Percentiles rank a stretch among this genome's conserved stretches.
Evolutionary conservation across 2,113 vertebrate genomes (phyloP).

Genomic region (Maccullochella peelii): DNA sequence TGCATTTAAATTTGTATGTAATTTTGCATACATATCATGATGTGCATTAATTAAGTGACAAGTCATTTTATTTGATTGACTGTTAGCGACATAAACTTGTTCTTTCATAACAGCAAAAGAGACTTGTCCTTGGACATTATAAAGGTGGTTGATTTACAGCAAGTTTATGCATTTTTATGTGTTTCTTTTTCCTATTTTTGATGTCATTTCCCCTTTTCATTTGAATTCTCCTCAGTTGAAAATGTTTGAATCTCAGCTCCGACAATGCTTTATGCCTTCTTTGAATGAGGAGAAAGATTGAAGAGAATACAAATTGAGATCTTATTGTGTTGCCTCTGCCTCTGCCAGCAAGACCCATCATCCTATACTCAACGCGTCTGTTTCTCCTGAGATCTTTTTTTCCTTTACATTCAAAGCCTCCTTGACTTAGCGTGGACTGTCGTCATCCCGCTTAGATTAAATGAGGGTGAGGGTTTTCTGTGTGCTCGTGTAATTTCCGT

Average conservation of each 20-base stretch:
- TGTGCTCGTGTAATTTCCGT: constrained; percentile 38
- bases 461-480: constrained; percentile 19
- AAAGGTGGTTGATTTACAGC: background rate
- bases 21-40: background rate
- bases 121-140: background rate
- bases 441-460: constrained; percentile 6
- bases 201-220: constrained; percentile 35
- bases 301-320: constrained; percentile 40
- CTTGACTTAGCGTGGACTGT: background rate
- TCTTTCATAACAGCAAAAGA: background rate
- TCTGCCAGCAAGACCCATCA: constrained; percentile 2
- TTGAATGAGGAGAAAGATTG: constrained; percentile 15
- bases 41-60: background rate
- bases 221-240: constrained; percentile 16
- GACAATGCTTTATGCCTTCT: background rate
- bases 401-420: background rate
- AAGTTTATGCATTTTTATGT: background rate
- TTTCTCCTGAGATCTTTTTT: background rate
- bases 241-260: background rate
- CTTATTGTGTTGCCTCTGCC: constrained; percentile 4
- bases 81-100: too few relatives aligned
- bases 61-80: background rate
- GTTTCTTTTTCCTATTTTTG: background rate
- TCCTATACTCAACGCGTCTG: background rate
- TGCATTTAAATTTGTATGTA: background rate